phyloP scores from a whole-genome alignment of 1,140 invertebrate species.

The Drosophila leontia region DNA sequence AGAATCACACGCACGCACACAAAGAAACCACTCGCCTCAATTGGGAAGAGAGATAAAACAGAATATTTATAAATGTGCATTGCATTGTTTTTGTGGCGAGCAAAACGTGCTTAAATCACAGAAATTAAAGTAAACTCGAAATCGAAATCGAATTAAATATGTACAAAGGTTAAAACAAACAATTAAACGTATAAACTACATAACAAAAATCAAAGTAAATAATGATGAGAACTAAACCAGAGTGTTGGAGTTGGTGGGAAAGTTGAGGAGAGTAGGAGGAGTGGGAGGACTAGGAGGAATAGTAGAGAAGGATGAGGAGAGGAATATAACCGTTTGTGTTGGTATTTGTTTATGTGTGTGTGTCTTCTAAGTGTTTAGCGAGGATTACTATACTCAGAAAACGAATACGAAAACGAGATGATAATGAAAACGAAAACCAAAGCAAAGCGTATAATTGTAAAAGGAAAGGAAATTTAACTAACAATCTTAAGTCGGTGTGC shows the following conservation, averaged over 20 bases:
- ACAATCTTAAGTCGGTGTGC: conserved; percentile 38
- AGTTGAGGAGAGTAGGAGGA: background rate
- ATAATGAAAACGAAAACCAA: conserved; percentile 6
- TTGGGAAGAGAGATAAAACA: conserved; percentile 22
- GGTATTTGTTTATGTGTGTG: conserved; percentile 50
- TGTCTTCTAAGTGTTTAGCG: conserved; percentile 63
- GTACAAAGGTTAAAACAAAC: conserved; percentile 54
- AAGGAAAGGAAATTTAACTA: conserved; percentile 29
- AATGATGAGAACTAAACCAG: conserved; percentile 26
- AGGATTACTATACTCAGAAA: conserved; percentile 38
- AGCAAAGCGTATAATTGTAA: conserved; percentile 38
- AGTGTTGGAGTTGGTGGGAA: background rate
- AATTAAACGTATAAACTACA: conserved; percentile 35
- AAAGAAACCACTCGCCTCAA: conserved; percentile 14
- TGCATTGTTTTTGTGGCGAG: conserved; percentile 46
- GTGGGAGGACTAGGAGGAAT: background rate
- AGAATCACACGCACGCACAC: conserved; percentile 17
- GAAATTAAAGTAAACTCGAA: conserved; percentile 51
- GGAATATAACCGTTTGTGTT: conserved; percentile 47
- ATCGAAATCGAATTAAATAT: conserved; percentile 58
- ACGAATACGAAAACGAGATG: conserved; percentile 10
- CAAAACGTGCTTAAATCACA: conserved; percentile 55
- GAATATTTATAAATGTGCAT: conserved; percentile 54
- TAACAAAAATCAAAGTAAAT: conserved; percentile 27
- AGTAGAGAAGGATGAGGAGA: background rate